Conservation (phyloP, 1,140 invertebrate species). For the Radopholus similis region DNA sequence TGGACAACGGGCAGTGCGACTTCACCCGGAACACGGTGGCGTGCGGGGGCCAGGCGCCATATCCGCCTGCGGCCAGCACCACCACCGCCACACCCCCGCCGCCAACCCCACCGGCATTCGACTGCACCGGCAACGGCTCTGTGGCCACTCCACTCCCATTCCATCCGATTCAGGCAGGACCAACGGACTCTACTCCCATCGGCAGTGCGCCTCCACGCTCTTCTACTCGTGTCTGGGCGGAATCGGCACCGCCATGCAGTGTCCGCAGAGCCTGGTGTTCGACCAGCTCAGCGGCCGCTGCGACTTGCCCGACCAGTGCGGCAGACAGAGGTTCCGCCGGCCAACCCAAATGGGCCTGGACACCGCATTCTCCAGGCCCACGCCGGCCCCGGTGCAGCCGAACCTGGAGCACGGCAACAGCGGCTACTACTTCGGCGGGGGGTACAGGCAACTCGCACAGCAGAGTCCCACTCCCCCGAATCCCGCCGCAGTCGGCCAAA, state of each 20-base stretch:
- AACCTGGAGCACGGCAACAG: neutral
- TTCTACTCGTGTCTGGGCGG: neutral
- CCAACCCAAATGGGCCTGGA: neutral
- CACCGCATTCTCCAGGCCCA: neutral
- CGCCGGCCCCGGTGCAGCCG: neutral
- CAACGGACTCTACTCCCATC: neutral
- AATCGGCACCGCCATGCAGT: neutral
- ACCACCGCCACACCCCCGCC: neutral
- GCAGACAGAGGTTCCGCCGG: neutral
- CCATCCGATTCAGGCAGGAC: neutral
- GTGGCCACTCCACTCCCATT: neutral
- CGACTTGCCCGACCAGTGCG: neutral
- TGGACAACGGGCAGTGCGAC: neutral
- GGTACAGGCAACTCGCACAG: neutral
- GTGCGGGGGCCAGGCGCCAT: neutral
- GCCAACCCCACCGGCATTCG: neutral
- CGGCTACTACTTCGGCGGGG: neutral
- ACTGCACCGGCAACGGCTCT: neutral
- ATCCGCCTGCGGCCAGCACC: neutral
- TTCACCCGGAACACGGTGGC: neutral
- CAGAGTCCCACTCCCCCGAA: too few species aligned
- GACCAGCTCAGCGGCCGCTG: neutral
- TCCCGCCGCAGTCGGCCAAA: too few species aligned
- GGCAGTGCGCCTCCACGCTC: neutral
- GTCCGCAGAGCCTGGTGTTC: neutral